Evolutionary conservation across 2,797 vertebrate species (phyloP), one percentile per base, ranked within the genome.

Genomic region (Enteromius argenteus): DNA sequence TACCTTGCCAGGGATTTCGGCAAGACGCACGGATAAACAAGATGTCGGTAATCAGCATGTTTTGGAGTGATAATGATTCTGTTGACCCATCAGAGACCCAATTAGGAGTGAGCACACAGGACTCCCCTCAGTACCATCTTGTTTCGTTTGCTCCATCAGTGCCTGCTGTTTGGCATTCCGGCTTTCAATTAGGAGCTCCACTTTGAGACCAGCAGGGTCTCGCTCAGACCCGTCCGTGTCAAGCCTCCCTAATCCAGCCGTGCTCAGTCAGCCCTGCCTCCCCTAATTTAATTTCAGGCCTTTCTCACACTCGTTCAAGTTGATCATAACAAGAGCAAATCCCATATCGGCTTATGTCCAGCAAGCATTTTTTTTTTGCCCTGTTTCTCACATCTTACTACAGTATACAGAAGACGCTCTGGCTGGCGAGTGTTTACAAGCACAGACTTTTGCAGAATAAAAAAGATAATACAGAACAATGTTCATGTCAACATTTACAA

Each of bases 61-160:
- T 86, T 81, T 84, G 42, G 81, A 81, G 79, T 77, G 68, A 79
- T 86, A 79, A 76, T 86, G 81, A 86, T 72, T 66, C 74, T 78
- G 79, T 81, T 86, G 85, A 83, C 85, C 85, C 79, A 79, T 86
- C 81, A 88, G 46, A 84, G 74, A 76, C 73, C 81, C 81, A 86
- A 84, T 86, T 88, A 84, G 56, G 42, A 60, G 72, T 68, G 82
- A 86, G 80, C 86, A 84, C 86, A 81, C 80, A 80, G 73, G 79
- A 78, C 72, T 81, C 73, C 66, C 53, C 66, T 81, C 82, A 69
- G 56, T 56, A 64, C 30, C 64, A 80, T 69, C 76, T 84, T 49
- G 78, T 84, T 81, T 87, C 66, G 46, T 87, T 76, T 74, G 27
- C 46, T 80, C 71, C 81, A 66, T 74, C 81, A 86, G 81, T 13